Evolutionary conservation across 1,140 invertebrate species (phyloP).

Genomic region (Archivesica marissinica): DNA sequence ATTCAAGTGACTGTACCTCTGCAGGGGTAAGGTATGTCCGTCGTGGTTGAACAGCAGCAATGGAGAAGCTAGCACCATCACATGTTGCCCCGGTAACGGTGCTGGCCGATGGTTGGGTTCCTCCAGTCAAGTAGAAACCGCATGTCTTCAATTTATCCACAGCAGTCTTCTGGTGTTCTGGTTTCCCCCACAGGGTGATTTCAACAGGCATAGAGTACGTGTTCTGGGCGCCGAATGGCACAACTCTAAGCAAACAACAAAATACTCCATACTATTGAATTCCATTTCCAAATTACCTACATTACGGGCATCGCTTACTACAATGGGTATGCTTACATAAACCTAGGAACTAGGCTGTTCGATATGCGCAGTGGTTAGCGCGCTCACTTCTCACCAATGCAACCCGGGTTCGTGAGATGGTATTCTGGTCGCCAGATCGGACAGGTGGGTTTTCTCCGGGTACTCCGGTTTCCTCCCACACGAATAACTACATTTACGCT

Average conservation of each 20-base stretch:
- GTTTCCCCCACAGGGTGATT: slow-evolving; percentile 68
- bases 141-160: slow-evolving; percentile 51
- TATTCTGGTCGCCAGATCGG: too few relatives aligned
- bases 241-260: slow-evolving; percentile 60
- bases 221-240: slow-evolving; percentile 68
- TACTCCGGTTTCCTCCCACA: too few relatives aligned
- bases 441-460: too few relatives aligned
- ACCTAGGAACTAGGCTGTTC: too few relatives aligned
- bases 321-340: too few relatives aligned
- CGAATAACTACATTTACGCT: too few relatives aligned
- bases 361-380: too few relatives aligned
- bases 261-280: too few relatives aligned
- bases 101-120: slow-evolving; percentile 1
- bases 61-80: background rate
- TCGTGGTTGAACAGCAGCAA: background rate
- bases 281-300: too few relatives aligned
- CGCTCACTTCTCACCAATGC: too few relatives aligned
- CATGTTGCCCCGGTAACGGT: background rate
- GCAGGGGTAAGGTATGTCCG: slow-evolving; percentile 63
- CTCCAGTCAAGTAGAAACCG: slow-evolving; percentile 57
- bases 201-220: slow-evolving; percentile 67
- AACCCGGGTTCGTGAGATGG: too few relatives aligned
- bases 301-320: too few relatives aligned
- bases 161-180: slow-evolving; percentile 53
- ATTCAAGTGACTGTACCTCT: slow-evolving; percentile 52